Percentiles rank a stretch among this genome's conserved stretches.
Evolutionary conservation across 2,797 vertebrate genomes (phyloP).

Genomic region (Smutsia gigantea): DNA sequence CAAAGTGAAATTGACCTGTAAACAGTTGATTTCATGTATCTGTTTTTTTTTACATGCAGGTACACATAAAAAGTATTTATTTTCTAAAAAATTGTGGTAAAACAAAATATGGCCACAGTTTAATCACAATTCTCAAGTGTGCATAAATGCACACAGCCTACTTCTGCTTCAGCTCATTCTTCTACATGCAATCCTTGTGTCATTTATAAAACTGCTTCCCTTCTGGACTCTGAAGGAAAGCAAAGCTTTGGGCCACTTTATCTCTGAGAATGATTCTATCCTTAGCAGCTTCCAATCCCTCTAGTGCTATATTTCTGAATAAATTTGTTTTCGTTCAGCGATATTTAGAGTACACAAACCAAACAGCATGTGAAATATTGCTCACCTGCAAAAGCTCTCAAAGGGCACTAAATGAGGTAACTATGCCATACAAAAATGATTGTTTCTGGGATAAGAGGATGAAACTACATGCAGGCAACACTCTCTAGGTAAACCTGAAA

Average conservation of each 20-base stretch:
- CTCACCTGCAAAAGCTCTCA: slow-evolving; percentile 25
- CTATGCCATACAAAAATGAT: not conserved
- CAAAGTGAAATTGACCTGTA: not conserved
- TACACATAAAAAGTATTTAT: not conserved
- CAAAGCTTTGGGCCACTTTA: not conserved
- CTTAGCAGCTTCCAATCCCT: slow-evolving; percentile 1
- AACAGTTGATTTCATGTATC: not conserved
- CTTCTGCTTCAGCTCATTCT: not conserved
- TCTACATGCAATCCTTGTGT: not conserved
- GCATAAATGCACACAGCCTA: not conserved
- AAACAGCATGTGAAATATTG: slow-evolving; percentile 63
- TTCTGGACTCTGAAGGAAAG: not conserved
- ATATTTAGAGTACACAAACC: slow-evolving; percentile 45
- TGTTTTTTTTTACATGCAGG: not conserved
- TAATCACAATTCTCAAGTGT: not conserved
- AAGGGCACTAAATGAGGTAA: slow-evolving; percentile 27
- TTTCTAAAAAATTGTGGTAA: slow-evolving; percentile 8
- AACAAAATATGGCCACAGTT: not conserved
- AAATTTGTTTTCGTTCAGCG: slow-evolving; percentile 63
- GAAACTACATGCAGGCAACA: not conserved
- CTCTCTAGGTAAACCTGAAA: slow-evolving; percentile 35
- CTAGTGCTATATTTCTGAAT: slow-evolving; percentile 58
- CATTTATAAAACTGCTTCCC: not conserved
- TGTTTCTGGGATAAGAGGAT: not conserved
- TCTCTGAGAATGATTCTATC: slow-evolving; percentile 39